These are phyloP conservation scores for Molorchus minor DNA, from an alignment of 2,888 invertebrate species.

Conservation along the genomic window DNA sequence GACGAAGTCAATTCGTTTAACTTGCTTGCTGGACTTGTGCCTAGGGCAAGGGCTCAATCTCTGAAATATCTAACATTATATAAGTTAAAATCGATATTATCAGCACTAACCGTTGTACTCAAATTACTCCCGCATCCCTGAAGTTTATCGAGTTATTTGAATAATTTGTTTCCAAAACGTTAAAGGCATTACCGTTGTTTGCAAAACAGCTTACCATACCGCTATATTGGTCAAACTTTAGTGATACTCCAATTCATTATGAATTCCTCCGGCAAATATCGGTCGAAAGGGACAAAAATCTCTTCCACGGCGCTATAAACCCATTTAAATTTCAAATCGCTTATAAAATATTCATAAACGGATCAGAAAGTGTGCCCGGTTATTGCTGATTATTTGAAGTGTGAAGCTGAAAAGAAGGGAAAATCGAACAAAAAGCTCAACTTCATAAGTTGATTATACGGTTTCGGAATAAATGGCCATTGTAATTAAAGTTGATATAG, in stretches of 20 bases:
- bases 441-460: no score
- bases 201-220: neutral
- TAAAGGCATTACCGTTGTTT: neutral
- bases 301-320: neutral
- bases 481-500: no score
- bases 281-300: slow-evolving; percentile 6
- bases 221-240: neutral
- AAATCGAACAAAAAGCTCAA: no score
- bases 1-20: no score
- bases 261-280: slow-evolving; percentile 1
- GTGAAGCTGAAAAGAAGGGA: no score
- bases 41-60: no score
- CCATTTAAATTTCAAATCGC: slow-evolving; percentile 13
- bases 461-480: no score
- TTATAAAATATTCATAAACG: slow-evolving; percentile 17
- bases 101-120: neutral
- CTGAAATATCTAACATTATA: no score
- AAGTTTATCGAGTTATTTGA: neutral
- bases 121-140: neutral
- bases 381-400: no score
- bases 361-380: no score
- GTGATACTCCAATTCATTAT: slow-evolving; percentile 1
- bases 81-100: neutral
- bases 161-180: neutral
- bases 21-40: no score